Evolutionary conservation across 2,888 invertebrate genomes (phyloP).

Genomic region (Cataglyphis rosenhaueri): DNA sequence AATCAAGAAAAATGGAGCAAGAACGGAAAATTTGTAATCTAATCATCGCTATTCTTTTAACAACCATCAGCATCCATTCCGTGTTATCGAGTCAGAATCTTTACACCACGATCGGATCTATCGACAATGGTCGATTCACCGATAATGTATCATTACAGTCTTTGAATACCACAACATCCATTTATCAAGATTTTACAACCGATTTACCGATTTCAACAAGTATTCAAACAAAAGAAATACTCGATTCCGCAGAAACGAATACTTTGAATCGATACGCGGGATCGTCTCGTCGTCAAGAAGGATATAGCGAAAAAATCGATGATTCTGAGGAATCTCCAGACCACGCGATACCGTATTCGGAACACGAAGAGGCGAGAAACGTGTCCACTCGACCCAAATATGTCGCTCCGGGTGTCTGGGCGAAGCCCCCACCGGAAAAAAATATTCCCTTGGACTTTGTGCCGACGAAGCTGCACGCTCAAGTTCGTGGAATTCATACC

Average conservation of each 20-base stretch:
- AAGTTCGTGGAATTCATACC: conserved; percentile 89
- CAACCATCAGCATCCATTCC: neutral
- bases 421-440: conserved; percentile 78
- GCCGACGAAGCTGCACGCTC: conserved; percentile 89
- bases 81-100: conserved; percentile 11
- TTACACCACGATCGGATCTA: neutral
- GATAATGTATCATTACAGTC: neutral
- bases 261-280: conserved; percentile 41
- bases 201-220: conserved; percentile 24
- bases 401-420: conserved; percentile 80
- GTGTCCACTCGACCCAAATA: conserved; percentile 83
- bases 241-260: conserved; percentile 53
- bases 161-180: neutral
- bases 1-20: conserved; percentile 28
- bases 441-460: conserved; percentile 86
- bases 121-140: neutral
- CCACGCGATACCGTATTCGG: conserved; percentile 79
- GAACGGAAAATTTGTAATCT: neutral
- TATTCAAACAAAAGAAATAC: conserved; percentile 16
- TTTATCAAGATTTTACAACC: conserved; percentile 28
- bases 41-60: conserved; percentile 7
- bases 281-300: conserved; percentile 26
- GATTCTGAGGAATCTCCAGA: conserved; percentile 73
- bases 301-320: conserved; percentile 15
- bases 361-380: conserved; percentile 82